phyloP scores from a whole-genome alignment of 2,888 invertebrate genomes.

The Limnephilus rhombicus region DNA sequence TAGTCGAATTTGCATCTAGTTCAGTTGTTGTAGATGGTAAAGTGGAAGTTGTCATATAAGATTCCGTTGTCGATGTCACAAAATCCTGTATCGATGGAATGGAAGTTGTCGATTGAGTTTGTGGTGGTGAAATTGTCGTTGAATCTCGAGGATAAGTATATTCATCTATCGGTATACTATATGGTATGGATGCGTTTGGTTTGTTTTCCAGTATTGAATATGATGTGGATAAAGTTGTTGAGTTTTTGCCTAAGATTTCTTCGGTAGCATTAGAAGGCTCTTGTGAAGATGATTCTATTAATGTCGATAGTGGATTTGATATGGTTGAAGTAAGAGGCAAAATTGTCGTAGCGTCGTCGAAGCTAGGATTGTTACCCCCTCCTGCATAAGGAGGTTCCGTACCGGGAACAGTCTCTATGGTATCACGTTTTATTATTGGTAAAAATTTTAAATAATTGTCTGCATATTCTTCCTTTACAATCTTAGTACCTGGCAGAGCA shows the following conservation, averaged over 20 bases:
- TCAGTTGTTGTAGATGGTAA: not conserved
- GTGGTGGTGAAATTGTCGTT: not conserved
- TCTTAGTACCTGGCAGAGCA: not conserved
- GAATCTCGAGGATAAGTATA: not conserved
- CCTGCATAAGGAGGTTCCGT: not conserved
- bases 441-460: not conserved
- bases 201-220: not conserved
- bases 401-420: not conserved
- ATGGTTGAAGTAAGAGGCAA: not conserved
- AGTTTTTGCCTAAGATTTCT: not conserved
- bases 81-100: not conserved
- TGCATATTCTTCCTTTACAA: not conserved
- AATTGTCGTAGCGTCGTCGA: not conserved
- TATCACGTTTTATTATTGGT: not conserved
- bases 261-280: not conserved
- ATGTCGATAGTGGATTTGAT: not conserved
- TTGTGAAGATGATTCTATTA: not conserved
- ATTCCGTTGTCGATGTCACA: not conserved
- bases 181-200: not conserved
- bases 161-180: not conserved
- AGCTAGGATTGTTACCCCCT: not conserved
- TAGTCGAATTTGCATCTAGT: not conserved
- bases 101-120: not conserved
- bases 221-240: not conserved
- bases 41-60: not conserved